Base-by-base conservation (phyloP, 2,797 vertebrate species). In the Ctenopoma kingsleyae region DNA sequence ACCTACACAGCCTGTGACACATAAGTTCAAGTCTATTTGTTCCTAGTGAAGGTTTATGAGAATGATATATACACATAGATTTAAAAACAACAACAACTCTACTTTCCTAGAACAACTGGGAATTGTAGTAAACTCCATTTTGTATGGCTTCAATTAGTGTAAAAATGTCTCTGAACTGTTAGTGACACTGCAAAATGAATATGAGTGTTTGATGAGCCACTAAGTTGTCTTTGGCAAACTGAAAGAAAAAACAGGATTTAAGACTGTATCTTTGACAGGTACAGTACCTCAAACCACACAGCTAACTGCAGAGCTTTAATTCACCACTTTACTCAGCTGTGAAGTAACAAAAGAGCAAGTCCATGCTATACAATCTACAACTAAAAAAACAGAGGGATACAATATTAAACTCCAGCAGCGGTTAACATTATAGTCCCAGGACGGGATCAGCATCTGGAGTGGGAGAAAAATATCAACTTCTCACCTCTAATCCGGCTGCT, bases 271-370 rank as follows among this genome's bases (percentile, higher is more conserved):
- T 55, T 51, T 48, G 6, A 65, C 38, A 51, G 16, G 38, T 40
- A 16, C 7, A 19, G 17, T 19, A 44, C 17, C n/a, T n/a, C 17
- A 16, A 43, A 9, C 43, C 6, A 36, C 35, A 3, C 35, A 12
- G 27, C 15, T 6, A 43, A 36, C 22, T 48, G 30, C 62, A 57
- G 11, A 52, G 19, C 13, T 49, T 54, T 19, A 41, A 2, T 47
- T 71, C 46, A 46, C 17, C 25, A 32, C 23, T 50, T 64, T 40
- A 64, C 49, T 30, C 30, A 66, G 70, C 8, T 20, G 40, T 17
- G 53, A 11, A 10, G 25, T 50, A 57, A 76, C 43, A 44, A 17
- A 20, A 19, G 2, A 20, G 12, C 2, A 50, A n/a, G 9, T 52
- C 47, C 10, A 56, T 43, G n/a, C 62, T 11, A 25, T 17, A 27